Percentiles rank a stretch among this genome's conserved stretches.
phyloP scores from a whole-genome alignment of 2,888 invertebrate genomes.

The Tetramorium bicarinatum region DNA sequence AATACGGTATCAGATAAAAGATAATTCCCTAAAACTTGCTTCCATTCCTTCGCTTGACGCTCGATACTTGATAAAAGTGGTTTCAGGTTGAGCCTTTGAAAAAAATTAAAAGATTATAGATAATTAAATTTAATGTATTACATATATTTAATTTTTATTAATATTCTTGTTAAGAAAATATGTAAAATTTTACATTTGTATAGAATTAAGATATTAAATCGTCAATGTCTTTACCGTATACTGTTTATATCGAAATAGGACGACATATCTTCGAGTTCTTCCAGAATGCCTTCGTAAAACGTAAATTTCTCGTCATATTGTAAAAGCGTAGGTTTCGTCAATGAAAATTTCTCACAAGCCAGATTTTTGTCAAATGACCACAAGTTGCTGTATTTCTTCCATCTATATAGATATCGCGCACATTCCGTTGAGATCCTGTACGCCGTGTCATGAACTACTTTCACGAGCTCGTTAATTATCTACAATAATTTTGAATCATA shows the following conservation, averaged over 20 bases:
- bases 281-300: constrained; percentile 92
- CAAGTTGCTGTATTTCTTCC: constrained; percentile 91
- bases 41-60: constrained; percentile 93
- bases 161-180: not conserved
- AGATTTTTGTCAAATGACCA: constrained; percentile 92
- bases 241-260: constrained; percentile 90
- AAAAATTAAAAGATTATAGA: not conserved
- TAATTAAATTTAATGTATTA: not conserved
- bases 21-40: constrained; percentile 90
- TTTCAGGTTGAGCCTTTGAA: constrained; percentile 89
- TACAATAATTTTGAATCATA: constrained; percentile 77
- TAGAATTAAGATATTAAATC: not conserved
- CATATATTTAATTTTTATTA: not conserved
- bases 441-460: constrained; percentile 90
- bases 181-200: not conserved
- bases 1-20: constrained; percentile 90
- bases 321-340: constrained; percentile 89
- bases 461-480: constrained; percentile 90
- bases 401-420: constrained; percentile 89
- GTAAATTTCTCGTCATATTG: constrained; percentile 95
- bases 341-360: constrained; percentile 93
- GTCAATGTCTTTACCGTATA: constrained; percentile 87
- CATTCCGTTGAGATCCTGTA: constrained; percentile 90
- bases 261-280: constrained; percentile 89
- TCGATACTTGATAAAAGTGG: constrained; percentile 91